Percentiles rank a stretch among this genome's conserved stretches.
phyloP scores from a whole-genome alignment of 2,888 invertebrate species.

The Napeogenes inachia region DNA sequence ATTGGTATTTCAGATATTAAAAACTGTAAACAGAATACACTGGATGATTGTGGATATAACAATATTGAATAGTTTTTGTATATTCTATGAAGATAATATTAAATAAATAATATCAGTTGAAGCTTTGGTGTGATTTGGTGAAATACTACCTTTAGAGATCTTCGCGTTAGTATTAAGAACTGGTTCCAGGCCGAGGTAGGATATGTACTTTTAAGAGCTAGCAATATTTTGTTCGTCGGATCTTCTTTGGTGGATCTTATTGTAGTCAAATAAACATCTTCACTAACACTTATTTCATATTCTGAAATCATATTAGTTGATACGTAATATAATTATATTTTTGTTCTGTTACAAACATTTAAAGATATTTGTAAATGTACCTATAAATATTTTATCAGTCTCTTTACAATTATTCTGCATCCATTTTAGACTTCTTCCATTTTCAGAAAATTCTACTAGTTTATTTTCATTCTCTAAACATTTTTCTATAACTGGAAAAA shows the following conservation, averaged over 20 bases:
- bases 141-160: conserved; percentile 57
- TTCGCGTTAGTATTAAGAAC: conserved; percentile 56
- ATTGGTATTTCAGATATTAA: too few species aligned
- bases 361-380: conserved; percentile 33
- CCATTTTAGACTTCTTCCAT: conserved; percentile 58
- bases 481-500: conserved; percentile 68
- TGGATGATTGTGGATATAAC: too few species aligned
- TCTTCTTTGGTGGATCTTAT: conserved; percentile 63
- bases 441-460: conserved; percentile 52
- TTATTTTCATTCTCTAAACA: conserved; percentile 49
- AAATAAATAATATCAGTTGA: too few species aligned
- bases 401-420: conserved; percentile 48
- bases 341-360: not conserved
- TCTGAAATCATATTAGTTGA: conserved; percentile 39
- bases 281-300: conserved; percentile 47
- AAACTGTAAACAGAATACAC: too few species aligned
- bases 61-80: too few species aligned
- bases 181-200: conserved; percentile 65
- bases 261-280: conserved; percentile 56
- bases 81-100: too few species aligned
- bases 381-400: conserved; percentile 57
- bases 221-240: conserved; percentile 60
- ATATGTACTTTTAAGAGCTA: conserved; percentile 65
- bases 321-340: too few species aligned
- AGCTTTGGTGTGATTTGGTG: too few species aligned